These are phyloP conservation scores for Plutomurus gul DNA, from an alignment of 1,140 invertebrate species.

Conservation along the genomic window DNA sequence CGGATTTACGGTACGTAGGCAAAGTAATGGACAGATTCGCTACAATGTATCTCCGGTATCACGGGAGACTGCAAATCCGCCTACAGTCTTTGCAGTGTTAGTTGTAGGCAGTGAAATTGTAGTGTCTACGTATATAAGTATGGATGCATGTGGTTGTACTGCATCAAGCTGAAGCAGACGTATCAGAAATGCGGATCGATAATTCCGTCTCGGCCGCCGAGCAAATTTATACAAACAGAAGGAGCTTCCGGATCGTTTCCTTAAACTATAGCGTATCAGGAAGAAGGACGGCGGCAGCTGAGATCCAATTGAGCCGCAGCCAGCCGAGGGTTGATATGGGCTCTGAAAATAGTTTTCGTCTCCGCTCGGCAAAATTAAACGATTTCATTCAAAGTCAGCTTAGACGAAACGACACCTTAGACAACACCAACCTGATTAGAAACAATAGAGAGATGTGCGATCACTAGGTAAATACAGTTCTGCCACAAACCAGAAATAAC, in stretches of 20 bases:
- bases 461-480: no score
- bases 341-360: background rate
- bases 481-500: no score
- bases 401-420: no score
- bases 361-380: no score
- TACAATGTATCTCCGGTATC: no score
- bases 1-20: no score
- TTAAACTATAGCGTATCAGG: background rate
- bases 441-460: no score
- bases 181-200: background rate
- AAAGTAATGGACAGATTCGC: no score
- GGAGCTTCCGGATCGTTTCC: background rate
- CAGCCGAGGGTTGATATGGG: background rate
- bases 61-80: no score
- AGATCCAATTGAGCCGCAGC: background rate
- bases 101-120: background rate
- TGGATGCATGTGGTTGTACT: background rate
- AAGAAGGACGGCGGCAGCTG: background rate
- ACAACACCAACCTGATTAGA: no score
- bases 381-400: no score
- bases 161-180: background rate
- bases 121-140: background rate
- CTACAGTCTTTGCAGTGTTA: background rate
- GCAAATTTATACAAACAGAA: slow-evolving; percentile 16
- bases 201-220: background rate